phyloP scores from a whole-genome alignment of 2,113 vertebrate genomes.

The Elaphurus davidianus region DNA sequence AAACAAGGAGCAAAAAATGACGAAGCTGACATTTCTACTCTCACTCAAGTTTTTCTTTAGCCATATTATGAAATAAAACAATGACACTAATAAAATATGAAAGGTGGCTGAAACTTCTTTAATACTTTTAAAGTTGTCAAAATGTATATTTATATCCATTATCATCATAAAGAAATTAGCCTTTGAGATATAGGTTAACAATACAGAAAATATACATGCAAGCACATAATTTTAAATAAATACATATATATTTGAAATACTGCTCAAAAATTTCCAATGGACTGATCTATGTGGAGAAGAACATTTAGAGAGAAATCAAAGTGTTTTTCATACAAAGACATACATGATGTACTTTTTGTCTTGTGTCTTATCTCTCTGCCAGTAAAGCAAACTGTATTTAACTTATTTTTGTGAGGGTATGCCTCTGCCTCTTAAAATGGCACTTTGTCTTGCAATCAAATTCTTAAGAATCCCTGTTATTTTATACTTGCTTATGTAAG shows the following conservation, averaged over 20 bases:
- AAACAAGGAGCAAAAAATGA: neutral
- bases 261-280: neutral
- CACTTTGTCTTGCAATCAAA: neutral
- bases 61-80: neutral
- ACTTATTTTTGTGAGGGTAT: neutral
- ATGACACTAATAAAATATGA: neutral
- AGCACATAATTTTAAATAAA: neutral
- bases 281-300: neutral
- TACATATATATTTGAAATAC: neutral
- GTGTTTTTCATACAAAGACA: neutral
- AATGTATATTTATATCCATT: neutral
- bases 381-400: neutral
- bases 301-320: neutral
- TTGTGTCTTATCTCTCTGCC: neutral
- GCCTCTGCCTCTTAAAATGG: neutral
- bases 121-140: neutral
- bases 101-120: neutral
- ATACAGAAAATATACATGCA: neutral
- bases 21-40: neutral
- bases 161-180: neutral
- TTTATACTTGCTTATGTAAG: neutral
- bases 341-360: neutral
- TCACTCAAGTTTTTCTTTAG: neutral
- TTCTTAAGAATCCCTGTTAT: conserved; percentile 1
- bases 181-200: neutral